These are phyloP conservation scores for Diabrotica undecimpunctata DNA, from an alignment of 1,140 invertebrate genomes.

Conservation along the genomic window DNA sequence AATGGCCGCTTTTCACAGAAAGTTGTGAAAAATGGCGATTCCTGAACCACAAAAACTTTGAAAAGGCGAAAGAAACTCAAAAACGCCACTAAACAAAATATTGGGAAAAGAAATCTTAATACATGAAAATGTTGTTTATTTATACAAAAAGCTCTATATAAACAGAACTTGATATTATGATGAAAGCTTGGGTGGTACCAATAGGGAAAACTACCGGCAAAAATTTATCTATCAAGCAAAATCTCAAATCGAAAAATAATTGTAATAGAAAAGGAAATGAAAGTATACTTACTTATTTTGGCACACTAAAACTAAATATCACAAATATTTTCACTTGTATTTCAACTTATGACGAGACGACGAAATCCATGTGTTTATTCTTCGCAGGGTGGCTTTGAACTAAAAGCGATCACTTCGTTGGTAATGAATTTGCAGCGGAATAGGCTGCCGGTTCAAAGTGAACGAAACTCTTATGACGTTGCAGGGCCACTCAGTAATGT, in stretches of 20 bases:
- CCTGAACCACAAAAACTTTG: background rate
- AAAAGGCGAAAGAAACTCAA: background rate
- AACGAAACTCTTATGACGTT: slow-evolving; percentile 33
- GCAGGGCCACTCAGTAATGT: slow-evolving; percentile 26
- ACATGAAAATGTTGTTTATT: background rate
- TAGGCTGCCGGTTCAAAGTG: slow-evolving; percentile 19
- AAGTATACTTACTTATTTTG: slow-evolving; percentile 46
- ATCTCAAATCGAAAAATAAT: background rate
- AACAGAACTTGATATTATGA: slow-evolving; percentile 4
- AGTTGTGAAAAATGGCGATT: slow-evolving; percentile 43
- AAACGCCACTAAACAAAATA: background rate
- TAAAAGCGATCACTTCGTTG: slow-evolving; percentile 42
- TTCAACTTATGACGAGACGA: slow-evolving; percentile 41
- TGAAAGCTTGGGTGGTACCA: slow-evolving; percentile 12
- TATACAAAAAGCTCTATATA: slow-evolving; percentile 15
- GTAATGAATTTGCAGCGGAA: slow-evolving; percentile 28
- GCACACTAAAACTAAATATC: slow-evolving; percentile 49
- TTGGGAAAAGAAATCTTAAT: background rate
- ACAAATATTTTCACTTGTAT: slow-evolving; percentile 45
- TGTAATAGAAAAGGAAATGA: background rate
- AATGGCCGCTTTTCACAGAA: slow-evolving; percentile 46
- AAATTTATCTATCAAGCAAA: background rate
- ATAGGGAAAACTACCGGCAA: background rate
- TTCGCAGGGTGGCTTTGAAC: slow-evolving; percentile 42
- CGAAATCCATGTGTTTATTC: slow-evolving; percentile 39